Evolutionary conservation across 2,113 vertebrate genomes (phyloP).

Genomic region (Gasterosteus aculeatus): DNA sequence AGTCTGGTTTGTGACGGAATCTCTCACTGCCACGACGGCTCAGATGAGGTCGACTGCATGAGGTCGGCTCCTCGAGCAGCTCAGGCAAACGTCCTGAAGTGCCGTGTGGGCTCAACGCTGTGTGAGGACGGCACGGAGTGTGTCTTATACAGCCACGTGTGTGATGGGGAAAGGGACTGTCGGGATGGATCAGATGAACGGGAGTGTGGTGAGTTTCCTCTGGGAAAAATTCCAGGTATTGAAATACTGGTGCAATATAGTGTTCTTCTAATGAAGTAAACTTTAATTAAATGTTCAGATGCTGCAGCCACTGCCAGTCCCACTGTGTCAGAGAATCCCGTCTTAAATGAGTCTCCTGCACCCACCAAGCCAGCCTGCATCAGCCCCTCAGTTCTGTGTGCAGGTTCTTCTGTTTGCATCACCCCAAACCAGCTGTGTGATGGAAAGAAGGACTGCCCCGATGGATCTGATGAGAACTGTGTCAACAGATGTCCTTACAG

Average conservation of each 20-base stretch:
- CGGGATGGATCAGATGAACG: slow-evolving; percentile 84
- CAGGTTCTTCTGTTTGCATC: slow-evolving; percentile 74
- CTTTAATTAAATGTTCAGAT: neutral
- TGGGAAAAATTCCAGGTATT: no score
- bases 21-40: slow-evolving; percentile 85
- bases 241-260: no score
- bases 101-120: slow-evolving; percentile 63
- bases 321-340: neutral
- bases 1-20: slow-evolving; percentile 83
- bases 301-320: neutral
- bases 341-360: neutral
- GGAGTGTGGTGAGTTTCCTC: slow-evolving; percentile 55
- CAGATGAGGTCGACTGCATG: slow-evolving; percentile 82
- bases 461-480: slow-evolving; percentile 86
- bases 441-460: slow-evolving; percentile 84
- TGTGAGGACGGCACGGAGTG: slow-evolving; percentile 80
- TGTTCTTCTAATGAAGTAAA: no score
- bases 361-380: slow-evolving; percentile 59
- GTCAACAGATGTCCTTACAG: slow-evolving; percentile 71
- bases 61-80: slow-evolving; percentile 35
- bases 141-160: slow-evolving; percentile 78
- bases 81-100: slow-evolving; percentile 38
- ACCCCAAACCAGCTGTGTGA: slow-evolving; percentile 81
- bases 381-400: slow-evolving; percentile 78
- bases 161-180: slow-evolving; percentile 86